Evolutionary conservation across 30 jellyfish, hydroid and myxozoan species (phyloP).

Genomic region (Pelagia noctiluca): DNA sequence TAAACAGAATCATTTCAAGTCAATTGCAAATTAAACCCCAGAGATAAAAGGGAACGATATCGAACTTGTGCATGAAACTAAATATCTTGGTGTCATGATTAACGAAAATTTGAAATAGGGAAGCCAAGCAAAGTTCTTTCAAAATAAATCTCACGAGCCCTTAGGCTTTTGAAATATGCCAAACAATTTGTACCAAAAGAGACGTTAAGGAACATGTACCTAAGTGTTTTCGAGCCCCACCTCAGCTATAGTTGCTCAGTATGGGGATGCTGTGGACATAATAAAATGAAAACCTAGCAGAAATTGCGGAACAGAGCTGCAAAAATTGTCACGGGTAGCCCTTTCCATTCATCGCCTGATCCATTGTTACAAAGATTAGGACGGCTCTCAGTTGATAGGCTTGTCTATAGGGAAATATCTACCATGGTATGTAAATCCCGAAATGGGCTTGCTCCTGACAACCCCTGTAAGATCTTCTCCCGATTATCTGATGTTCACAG

Average conservation of each 20-base stretch:
- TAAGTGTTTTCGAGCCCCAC: slow-evolving; percentile 14
- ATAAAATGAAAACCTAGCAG: slow-evolving; percentile 33
- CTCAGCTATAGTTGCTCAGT: slow-evolving; percentile 40
- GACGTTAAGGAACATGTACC: slow-evolving; percentile 18
- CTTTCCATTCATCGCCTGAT: slow-evolving; percentile 9
- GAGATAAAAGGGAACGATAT: too few relatives aligned
- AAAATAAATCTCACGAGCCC: slow-evolving; percentile 3
- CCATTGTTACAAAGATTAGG: slow-evolving; percentile 36
- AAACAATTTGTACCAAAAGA: slow-evolving; percentile 28
- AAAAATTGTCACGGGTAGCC: slow-evolving; percentile 34
- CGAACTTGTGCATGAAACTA: too few relatives aligned
- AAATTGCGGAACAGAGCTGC: slow-evolving; percentile 43
- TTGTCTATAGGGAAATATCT: neutral
- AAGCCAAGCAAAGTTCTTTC: neutral
- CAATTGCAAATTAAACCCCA: too few relatives aligned
- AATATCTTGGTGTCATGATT: too few relatives aligned
- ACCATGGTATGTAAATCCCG: slow-evolving; percentile 26
- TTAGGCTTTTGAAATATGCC: slow-evolving; percentile 23
- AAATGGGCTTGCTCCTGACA: slow-evolving; percentile 28
- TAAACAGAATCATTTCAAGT: too few relatives aligned
- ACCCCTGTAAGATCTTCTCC: slow-evolving; percentile 21
- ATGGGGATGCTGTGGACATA: slow-evolving; percentile 36
- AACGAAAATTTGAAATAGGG: slow-evolving; percentile 12
- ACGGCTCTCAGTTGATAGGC: slow-evolving; percentile 6
- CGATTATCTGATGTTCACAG: slow-evolving; percentile 44